These are phyloP conservation scores for Melolontha melolontha DNA, from an alignment of 2,888 invertebrate genomes.

Conservation along the genomic window DNA sequence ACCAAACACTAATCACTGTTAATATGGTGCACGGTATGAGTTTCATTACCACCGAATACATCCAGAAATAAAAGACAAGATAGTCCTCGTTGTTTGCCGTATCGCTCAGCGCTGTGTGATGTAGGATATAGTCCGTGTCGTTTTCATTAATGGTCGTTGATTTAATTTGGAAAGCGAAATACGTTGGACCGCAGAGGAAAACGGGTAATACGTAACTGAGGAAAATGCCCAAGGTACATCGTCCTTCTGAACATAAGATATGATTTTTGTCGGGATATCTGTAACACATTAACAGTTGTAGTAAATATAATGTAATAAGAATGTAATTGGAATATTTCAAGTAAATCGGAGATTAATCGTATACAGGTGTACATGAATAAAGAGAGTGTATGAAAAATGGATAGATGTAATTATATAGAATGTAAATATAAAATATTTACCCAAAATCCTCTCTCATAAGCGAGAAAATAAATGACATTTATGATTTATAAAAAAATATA, in stretches of 20 bases:
- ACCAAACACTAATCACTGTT: constrained; percentile 78
- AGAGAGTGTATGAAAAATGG: too few relatives aligned
- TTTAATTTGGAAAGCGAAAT: constrained; percentile 75
- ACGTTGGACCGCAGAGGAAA: constrained; percentile 86
- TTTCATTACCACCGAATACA: constrained; percentile 84
- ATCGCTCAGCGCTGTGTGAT: constrained; percentile 68
- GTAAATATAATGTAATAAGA: too few relatives aligned
- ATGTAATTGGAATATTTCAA: too few relatives aligned
- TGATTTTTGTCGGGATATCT: constrained; percentile 84
- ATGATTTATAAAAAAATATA: too few relatives aligned
- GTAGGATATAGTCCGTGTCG: constrained; percentile 71
- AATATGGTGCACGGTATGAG: constrained; percentile 83
- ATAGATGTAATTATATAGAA: too few relatives aligned
- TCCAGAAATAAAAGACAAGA: constrained; percentile 79
- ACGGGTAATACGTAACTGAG: constrained; percentile 82
- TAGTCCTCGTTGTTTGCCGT: constrained; percentile 62
- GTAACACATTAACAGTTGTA: constrained; percentile 54
- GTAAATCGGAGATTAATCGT: too few relatives aligned
- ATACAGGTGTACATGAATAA: too few relatives aligned
- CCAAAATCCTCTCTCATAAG: too few relatives aligned
- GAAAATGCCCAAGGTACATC: constrained; percentile 82
- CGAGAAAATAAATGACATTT: too few relatives aligned
- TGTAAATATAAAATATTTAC: too few relatives aligned
- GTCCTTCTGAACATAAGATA: constrained; percentile 79
- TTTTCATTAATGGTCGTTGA: constrained; percentile 69